Evolutionary conservation across 2,113 vertebrate genomes (phyloP).

Genomic region (Labrus mixtus): DNA sequence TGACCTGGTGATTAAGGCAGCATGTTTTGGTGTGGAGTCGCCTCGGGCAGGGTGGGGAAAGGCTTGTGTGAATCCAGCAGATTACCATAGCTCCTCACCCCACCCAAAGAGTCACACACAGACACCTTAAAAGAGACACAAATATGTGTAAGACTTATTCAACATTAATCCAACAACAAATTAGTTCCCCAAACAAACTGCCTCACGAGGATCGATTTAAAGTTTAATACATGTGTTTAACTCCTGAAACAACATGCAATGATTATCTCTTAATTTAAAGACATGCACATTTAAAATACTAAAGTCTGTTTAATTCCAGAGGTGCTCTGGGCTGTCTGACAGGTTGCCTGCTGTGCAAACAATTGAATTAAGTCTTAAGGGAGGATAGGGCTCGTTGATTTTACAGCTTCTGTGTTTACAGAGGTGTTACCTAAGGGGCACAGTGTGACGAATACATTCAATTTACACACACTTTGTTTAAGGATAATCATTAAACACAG

Average conservation of each 20-base stretch:
- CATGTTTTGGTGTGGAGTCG: slow-evolving; percentile 69
- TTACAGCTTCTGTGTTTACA: slow-evolving; percentile 58
- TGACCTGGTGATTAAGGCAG: slow-evolving; percentile 72
- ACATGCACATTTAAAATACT: slow-evolving; percentile 36
- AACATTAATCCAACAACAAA: not conserved
- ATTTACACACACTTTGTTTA: slow-evolving; percentile 40
- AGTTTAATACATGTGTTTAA: not conserved
- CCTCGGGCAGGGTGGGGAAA: slow-evolving; percentile 78
- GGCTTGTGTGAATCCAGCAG: slow-evolving; percentile 81
- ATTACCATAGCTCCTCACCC: slow-evolving; percentile 77
- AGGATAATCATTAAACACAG: slow-evolving; percentile 34
- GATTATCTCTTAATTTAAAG: slow-evolving; percentile 23
- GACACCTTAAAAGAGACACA: not conserved
- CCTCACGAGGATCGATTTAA: not conserved
- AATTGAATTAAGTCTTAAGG: slow-evolving; percentile 48
- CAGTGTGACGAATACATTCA: slow-evolving; percentile 35
- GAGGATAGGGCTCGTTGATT: slow-evolving; percentile 48
- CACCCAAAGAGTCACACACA: slow-evolving; percentile 64
- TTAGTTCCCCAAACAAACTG: not conserved
- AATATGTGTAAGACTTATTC: not conserved
- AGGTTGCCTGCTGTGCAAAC: slow-evolving; percentile 58
- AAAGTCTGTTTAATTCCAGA: slow-evolving; percentile 33
- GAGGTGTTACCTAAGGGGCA: slow-evolving; percentile 38
- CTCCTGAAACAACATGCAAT: not conserved
- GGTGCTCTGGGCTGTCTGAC: slow-evolving; percentile 30